Percentiles rank a stretch among this genome's conserved stretches.
Conservation (phyloP, 2,113 vertebrate genomes). For the Odontophorus gujanensis region DNA sequence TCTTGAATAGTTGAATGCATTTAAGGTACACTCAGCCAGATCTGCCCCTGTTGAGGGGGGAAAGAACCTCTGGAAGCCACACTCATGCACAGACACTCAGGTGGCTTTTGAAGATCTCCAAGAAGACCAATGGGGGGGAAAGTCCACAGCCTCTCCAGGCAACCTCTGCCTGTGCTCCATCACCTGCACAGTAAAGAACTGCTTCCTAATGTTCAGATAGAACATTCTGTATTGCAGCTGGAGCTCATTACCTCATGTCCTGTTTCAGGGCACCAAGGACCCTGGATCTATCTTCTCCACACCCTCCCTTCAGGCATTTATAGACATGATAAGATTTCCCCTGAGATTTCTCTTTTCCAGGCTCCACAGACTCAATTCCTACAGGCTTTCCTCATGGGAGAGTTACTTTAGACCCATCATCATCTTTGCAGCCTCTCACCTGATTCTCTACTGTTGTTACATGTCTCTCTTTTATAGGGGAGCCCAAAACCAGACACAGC, state of each 20-base stretch:
- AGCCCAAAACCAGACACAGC: background rate
- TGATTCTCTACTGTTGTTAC: background rate
- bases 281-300: background rate
- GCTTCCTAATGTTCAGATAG: background rate
- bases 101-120: background rate
- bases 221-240: background rate
- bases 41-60: rapidly evolving
- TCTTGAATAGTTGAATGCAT: background rate
- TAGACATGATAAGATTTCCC: background rate
- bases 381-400: background rate
- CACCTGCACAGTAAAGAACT: background rate
- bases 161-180: background rate
- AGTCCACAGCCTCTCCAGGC: background rate
- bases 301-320: background rate
- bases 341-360: background rate
- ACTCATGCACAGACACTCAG: background rate
- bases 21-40: background rate
- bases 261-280: background rate
- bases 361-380: background rate
- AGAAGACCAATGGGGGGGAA: no score
- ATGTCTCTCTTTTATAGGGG: background rate
- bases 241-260: background rate
- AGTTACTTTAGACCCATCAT: background rate
- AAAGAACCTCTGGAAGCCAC: background rate
- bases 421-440: background rate